Evolutionary conservation across 2,888 invertebrate genomes (phyloP).

Genomic region (Pachymerium ferrugineum): DNA sequence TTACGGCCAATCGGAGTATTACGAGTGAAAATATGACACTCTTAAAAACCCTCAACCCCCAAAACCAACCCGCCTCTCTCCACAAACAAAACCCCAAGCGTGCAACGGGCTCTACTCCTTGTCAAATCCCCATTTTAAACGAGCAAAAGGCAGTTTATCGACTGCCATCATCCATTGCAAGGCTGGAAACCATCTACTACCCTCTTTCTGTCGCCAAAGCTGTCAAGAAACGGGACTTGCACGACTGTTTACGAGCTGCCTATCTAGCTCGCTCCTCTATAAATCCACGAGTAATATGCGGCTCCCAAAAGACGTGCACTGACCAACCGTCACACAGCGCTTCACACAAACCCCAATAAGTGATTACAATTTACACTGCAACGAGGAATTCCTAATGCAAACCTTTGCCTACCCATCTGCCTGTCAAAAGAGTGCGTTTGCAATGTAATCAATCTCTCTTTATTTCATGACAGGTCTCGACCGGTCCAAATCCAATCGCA

Average conservation of each 20-base stretch:
- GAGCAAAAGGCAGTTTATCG: slow-evolving; percentile 11
- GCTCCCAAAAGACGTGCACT: slow-evolving; percentile 10
- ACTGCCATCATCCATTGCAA: slow-evolving; percentile 6
- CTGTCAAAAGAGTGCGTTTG: background rate
- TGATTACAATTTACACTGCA: slow-evolving; percentile 15
- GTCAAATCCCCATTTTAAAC: background rate
- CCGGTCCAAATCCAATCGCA: background rate
- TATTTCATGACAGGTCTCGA: background rate
- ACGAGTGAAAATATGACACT: no score
- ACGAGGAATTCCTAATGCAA: slow-evolving; percentile 1
- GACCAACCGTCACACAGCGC: background rate
- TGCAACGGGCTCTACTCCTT: no score
- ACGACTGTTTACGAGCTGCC: slow-evolving; percentile 21
- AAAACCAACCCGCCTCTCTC: no score
- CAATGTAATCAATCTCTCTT: background rate
- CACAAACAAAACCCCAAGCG: no score
- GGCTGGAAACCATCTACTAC: background rate
- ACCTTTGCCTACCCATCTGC: background rate
- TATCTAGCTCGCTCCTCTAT: background rate
- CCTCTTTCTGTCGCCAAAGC: slow-evolving; percentile 11
- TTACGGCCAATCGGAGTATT: no score
- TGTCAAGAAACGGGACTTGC: background rate
- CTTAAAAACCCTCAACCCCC: no score
- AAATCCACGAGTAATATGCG: slow-evolving; percentile 21
- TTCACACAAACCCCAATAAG: background rate